Evolutionary conservation across 1,140 invertebrate genomes (phyloP).

Genomic region (Dendrolimus kikuchii): DNA sequence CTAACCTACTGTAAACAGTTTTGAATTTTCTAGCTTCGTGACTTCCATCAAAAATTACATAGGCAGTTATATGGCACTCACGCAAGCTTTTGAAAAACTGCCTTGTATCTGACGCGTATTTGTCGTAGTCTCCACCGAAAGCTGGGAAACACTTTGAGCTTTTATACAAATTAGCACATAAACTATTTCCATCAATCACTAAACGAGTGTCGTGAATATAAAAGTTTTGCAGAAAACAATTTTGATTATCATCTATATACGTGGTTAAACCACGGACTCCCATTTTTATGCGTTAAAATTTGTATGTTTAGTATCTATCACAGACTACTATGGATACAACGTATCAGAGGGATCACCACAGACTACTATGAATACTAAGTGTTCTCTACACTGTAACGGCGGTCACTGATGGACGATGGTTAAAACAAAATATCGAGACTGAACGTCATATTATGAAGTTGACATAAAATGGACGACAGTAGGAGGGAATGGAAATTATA

Average conservation of each 20-base stretch:
- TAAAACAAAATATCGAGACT: too few relatives aligned
- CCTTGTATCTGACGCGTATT: slow-evolving; percentile 75
- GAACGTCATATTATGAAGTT: too few relatives aligned
- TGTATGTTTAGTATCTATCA: background rate
- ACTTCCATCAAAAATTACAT: slow-evolving; percentile 89
- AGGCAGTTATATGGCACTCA: slow-evolving; percentile 82
- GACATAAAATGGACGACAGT: too few relatives aligned
- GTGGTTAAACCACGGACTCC: slow-evolving; percentile 87
- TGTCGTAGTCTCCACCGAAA: slow-evolving; percentile 92
- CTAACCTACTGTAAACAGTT: slow-evolving; percentile 77
- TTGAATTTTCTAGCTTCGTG: slow-evolving; percentile 82
- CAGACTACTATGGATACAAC: too few relatives aligned
- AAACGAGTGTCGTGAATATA: slow-evolving; percentile 80
- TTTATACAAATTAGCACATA: slow-evolving; percentile 82
- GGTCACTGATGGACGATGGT: too few relatives aligned
- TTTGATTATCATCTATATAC: slow-evolving; percentile 80
- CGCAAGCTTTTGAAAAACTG: slow-evolving; percentile 82
- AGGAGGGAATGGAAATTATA: too few relatives aligned
- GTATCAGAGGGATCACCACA: too few relatives aligned
- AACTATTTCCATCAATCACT: slow-evolving; percentile 88
- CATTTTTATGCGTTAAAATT: slow-evolving; percentile 68
- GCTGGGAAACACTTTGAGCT: slow-evolving; percentile 76
- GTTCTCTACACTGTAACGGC: too few relatives aligned
- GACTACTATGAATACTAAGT: too few relatives aligned
- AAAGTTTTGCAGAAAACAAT: slow-evolving; percentile 76